Conservation (phyloP, 2,113 vertebrate species). For the Scolopax mira region DNA sequence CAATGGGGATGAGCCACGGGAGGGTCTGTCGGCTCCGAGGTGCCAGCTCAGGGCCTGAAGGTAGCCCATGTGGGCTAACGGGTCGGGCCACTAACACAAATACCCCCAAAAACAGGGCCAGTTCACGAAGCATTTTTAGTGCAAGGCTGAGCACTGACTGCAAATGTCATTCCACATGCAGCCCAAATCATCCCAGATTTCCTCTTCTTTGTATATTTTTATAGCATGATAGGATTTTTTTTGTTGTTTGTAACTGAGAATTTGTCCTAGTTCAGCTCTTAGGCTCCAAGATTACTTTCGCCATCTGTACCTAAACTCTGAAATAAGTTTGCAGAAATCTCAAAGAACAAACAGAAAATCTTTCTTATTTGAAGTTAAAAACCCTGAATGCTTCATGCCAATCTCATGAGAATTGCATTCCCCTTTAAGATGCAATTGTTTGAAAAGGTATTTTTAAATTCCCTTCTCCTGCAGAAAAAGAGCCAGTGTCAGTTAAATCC, state of each 20-base stretch:
- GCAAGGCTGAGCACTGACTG: background rate
- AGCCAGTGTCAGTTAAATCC: background rate
- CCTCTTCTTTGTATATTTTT: background rate
- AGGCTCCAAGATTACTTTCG: background rate
- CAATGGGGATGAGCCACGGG: fast-evolving
- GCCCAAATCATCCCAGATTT: background rate
- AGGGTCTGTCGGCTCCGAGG: background rate
- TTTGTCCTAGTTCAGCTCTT: background rate
- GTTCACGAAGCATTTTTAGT: background rate
- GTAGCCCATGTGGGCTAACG: fast-evolving
- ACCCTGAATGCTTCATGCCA: background rate
- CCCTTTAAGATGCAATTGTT: background rate
- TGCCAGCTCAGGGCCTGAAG: background rate
- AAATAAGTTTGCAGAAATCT: background rate
- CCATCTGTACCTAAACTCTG: background rate
- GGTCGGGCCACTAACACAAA: background rate
- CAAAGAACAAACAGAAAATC: background rate
- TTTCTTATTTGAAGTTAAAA: slow-evolving; percentile 15
- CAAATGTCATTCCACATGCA: background rate
- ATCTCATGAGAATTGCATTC: slow-evolving; percentile 5
- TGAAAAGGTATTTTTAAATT: background rate
- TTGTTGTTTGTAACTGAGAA: background rate
- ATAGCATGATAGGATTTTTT: background rate
- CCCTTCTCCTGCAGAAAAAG: background rate
- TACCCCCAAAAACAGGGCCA: too few relatives aligned